A percentile compares a stretch with the other conserved stretches of the same genome.
Conservation (phyloP, 2,888 invertebrate genomes). For the Erannis defoliaria region DNA sequence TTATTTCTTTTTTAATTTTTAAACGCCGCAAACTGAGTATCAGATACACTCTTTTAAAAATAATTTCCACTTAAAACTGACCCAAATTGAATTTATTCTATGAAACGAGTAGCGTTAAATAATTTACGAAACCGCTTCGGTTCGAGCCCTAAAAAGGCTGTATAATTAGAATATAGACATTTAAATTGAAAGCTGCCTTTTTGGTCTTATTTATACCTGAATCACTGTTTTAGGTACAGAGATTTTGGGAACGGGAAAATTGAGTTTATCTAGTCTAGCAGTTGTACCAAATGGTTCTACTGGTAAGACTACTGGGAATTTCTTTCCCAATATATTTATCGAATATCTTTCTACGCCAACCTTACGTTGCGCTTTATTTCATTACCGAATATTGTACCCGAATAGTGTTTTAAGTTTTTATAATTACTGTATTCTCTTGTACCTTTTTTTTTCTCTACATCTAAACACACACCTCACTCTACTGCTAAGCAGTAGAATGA, state of each 20-base stretch:
- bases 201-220: constrained; percentile 13
- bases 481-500: too few relatives aligned
- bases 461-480: too few relatives aligned
- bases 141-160: constrained; percentile 1
- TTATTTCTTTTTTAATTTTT: neutral
- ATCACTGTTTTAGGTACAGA: neutral
- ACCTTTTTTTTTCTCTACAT: too few relatives aligned
- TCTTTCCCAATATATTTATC: too few relatives aligned
- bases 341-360: too few relatives aligned
- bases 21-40: neutral
- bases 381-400: too few relatives aligned
- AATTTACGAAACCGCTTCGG: constrained; percentile 23
- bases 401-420: too few relatives aligned
- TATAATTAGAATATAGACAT: constrained; percentile 20
- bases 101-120: neutral
- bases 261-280: too few relatives aligned
- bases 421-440: too few relatives aligned
- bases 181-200: constrained; percentile 36
- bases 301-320: neutral
- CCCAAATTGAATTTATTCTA: constrained; percentile 12
- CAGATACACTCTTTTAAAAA: neutral
- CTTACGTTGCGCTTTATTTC: too few relatives aligned
- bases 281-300: neutral
- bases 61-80: constrained; percentile 8
- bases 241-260: neutral